Conservation (phyloP, 2,113 vertebrate genomes). For the Acrocephalus arundinaceus region DNA sequence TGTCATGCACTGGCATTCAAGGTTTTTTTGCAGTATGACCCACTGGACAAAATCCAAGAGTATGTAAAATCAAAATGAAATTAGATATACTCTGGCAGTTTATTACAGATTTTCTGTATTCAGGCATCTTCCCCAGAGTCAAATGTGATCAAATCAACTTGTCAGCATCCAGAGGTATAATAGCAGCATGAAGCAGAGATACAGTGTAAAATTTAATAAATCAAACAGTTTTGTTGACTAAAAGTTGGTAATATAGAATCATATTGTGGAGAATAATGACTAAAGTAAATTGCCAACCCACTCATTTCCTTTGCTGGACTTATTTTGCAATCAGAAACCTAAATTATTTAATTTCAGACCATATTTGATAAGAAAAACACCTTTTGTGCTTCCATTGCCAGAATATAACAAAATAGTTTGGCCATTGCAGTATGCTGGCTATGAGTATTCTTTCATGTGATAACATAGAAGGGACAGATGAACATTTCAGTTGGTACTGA, state of each 20-base stretch:
- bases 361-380: not conserved
- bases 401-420: not conserved
- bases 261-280: not conserved
- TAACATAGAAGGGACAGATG: not conserved
- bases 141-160: not conserved
- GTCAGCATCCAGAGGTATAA: not conserved
- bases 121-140: fast-evolving
- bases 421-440: not conserved
- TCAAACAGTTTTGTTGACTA: not conserved
- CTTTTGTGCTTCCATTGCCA: not conserved
- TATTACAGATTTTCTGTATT: not conserved
- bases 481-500: not conserved
- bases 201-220: not conserved
- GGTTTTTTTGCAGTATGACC: not conserved
- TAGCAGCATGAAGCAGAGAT: not conserved
- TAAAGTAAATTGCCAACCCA: not conserved
- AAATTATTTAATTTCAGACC: not conserved
- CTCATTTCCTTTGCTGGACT: not conserved
- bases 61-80: not conserved
- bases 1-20: not conserved
- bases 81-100: not conserved
- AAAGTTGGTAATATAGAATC: not conserved
- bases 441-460: not conserved
- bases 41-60: not conserved
- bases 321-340: not conserved